These are phyloP conservation scores for Caranx ignobilis DNA, from an alignment of 2,113 vertebrate genomes.

Conservation along the genomic window DNA sequence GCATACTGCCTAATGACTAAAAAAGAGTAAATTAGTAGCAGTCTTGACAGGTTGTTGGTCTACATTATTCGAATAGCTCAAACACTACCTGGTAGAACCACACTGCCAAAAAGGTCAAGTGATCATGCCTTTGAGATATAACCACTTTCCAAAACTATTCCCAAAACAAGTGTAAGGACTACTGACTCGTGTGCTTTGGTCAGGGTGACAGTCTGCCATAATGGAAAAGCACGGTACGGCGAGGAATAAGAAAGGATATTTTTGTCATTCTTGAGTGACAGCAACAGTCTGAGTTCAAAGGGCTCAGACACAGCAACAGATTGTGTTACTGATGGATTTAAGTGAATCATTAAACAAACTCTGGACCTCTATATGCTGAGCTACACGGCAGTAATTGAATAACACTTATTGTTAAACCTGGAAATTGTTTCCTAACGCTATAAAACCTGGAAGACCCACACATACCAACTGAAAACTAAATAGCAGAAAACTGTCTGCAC, in stretches of 20 bases:
- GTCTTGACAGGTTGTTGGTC: conserved; percentile 14
- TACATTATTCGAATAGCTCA: conserved; percentile 19
- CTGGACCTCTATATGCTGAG: conserved; percentile 49
- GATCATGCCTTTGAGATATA: conserved; percentile 23
- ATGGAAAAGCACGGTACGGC: conserved; percentile 23
- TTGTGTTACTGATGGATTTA: conserved; percentile 70
- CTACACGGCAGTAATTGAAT: conserved; percentile 16
- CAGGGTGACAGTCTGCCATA: not conserved
- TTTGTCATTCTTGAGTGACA: conserved; percentile 76
- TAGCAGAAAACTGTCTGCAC: not conserved
- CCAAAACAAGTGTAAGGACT: conserved; percentile 14
- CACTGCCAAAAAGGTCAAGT: conserved; percentile 12
- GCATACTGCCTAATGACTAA: conserved; percentile 10
- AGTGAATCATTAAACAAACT: conserved; percentile 79
- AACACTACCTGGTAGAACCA: conserved; percentile 5
- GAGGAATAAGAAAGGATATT: conserved; percentile 65
- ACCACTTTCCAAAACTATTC: conserved; percentile 7
- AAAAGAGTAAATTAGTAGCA: conserved; percentile 3
- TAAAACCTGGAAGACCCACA: not conserved
- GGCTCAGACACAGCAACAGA: conserved; percentile 72
- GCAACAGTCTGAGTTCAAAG: conserved; percentile 80
- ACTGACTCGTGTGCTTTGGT: conserved; percentile 16
- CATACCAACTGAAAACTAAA: not conserved
- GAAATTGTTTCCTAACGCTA: not conserved
- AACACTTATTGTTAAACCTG: not conserved